Base-by-base conservation (phyloP, 2,797 vertebrate species). In the Vireo griseus region DNA sequence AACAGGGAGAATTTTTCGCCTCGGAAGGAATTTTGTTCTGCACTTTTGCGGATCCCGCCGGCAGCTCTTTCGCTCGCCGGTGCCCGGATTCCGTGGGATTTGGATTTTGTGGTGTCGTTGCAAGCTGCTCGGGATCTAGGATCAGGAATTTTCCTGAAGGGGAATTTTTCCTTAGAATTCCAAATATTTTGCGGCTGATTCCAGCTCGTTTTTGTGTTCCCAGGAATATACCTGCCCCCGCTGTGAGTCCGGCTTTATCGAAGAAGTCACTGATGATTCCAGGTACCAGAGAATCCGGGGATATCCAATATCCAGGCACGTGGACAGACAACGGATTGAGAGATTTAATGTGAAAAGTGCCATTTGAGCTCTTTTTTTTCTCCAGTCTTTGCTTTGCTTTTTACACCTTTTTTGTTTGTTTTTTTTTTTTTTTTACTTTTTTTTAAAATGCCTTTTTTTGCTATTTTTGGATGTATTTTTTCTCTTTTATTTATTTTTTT, bases 181-280 rank as follows among this genome's bases (percentile, higher is more conserved):
- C 26, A 4, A 22, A 5, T 5, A 10, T 25, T 54, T 22, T n/a
- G 5, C 9, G 52, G 24, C 28, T 84, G 4, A 93, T 48, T 2
- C 21, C 21, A 6, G 4, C 4, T 66, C 29, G 21, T 35, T 90
- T 62, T 86, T 51, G 29, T 89, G 44, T 87, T 51, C 96, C 7
- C 97, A 99, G 99, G 99, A 99, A 83, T 99, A 98, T 88, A 99
- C 98, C 55, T 99, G 99, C 94, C 99, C 99, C 14, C 98, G 99
- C 94, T 99, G 99, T 94, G 99, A 99, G 82, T 99, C 99, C 0
- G 99, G 99, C 58, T 99, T 99, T 89, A 99, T 99, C 21, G 99
- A 99, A 95, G 99, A 99, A 97, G 98, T 99, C 95, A 99, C 99
- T 21, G 99, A 99, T 92, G 99, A 99, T 95, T 99, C 99, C 98